These are phyloP conservation scores for Chouioia cunea DNA, from an alignment of 2,888 invertebrate genomes.

Conservation along the genomic window DNA sequence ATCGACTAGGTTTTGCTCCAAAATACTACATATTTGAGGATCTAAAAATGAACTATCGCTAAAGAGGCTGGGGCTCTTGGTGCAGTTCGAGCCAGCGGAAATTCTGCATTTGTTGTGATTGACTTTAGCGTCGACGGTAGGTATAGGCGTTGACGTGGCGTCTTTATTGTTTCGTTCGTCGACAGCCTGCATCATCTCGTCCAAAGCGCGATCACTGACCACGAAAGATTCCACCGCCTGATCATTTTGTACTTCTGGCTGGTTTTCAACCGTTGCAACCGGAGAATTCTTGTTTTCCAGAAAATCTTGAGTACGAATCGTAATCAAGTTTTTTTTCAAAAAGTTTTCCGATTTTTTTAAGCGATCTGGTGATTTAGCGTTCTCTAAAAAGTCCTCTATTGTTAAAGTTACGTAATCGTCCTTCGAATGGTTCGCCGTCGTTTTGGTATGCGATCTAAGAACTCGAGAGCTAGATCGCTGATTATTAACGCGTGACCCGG, in stretches of 20 bases:
- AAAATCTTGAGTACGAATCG: slow-evolving; percentile 24
- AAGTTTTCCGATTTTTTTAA: slow-evolving; percentile 15
- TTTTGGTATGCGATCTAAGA: slow-evolving; percentile 11
- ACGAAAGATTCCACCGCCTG: slow-evolving; percentile 22
- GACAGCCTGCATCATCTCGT: slow-evolving; percentile 22
- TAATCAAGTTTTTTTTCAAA: slow-evolving; percentile 9
- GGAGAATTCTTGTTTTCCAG: too few species aligned
- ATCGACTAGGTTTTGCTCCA: slow-evolving; percentile 66
- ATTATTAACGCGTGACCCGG: slow-evolving; percentile 20
- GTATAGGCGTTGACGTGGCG: background rate
- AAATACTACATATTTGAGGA: slow-evolving; percentile 69
- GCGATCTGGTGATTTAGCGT: background rate
- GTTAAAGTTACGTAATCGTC: too few species aligned
- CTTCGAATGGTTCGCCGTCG: too few species aligned
- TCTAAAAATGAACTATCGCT: slow-evolving; percentile 73
- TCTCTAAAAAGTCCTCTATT: too few species aligned
- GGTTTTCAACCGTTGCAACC: too few species aligned
- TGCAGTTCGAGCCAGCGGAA: slow-evolving; percentile 14
- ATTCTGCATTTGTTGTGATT: slow-evolving; percentile 20
- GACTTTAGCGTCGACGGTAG: background rate
- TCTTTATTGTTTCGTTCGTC: slow-evolving; percentile 10
- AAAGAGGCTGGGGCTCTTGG: slow-evolving; percentile 71
- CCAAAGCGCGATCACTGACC: slow-evolving; percentile 12
- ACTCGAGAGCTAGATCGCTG: background rate
- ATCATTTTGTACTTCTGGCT: too few species aligned